A percentile compares a stretch with the other conserved stretches of the same genome.
phyloP scores from a whole-genome alignment of 2,888 invertebrate genomes.

The Amphipyra berbera region DNA sequence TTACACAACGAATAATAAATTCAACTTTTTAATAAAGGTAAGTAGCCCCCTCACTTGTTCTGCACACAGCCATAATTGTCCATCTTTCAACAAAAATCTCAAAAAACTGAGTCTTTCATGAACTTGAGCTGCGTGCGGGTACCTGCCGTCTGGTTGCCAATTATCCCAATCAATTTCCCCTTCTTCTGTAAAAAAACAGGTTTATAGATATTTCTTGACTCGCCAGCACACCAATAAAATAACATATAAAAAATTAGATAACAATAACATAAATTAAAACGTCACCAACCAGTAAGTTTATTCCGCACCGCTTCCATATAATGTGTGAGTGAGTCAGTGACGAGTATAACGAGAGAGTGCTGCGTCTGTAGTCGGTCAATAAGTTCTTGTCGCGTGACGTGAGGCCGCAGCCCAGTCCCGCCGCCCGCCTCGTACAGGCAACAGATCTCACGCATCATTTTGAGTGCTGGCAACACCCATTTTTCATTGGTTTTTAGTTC shows the following conservation, averaged over 20 bases:
- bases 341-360: constrained; percentile 97
- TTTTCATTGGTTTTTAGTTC: constrained; percentile 96
- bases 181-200: constrained; percentile 87
- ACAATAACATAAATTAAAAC: neutral
- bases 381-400: constrained; percentile 92
- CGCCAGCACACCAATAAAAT: too few species aligned
- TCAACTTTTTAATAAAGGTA: constrained; percentile 24
- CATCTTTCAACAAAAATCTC: constrained; percentile 97
- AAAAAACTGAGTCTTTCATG: constrained; percentile 98
- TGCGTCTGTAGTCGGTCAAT: constrained; percentile 97
- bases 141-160: constrained; percentile 96
- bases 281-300: constrained; percentile 74
- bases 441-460: constrained; percentile 98
- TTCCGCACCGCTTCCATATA: constrained; percentile 97
- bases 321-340: constrained; percentile 96
- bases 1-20: constrained; percentile 43
- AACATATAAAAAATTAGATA: too few species aligned
- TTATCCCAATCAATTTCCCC: constrained; percentile 94
- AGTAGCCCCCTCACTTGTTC: constrained; percentile 91
- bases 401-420: constrained; percentile 81
- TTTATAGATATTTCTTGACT: neutral
- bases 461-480: constrained; percentile 98
- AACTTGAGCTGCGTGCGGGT: constrained; percentile 97
- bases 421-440: constrained; percentile 96
- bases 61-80: constrained; percentile 98